Evolutionary conservation across 2,797 vertebrate species (phyloP).

Genomic region (Sebastes iracundus): DNA sequence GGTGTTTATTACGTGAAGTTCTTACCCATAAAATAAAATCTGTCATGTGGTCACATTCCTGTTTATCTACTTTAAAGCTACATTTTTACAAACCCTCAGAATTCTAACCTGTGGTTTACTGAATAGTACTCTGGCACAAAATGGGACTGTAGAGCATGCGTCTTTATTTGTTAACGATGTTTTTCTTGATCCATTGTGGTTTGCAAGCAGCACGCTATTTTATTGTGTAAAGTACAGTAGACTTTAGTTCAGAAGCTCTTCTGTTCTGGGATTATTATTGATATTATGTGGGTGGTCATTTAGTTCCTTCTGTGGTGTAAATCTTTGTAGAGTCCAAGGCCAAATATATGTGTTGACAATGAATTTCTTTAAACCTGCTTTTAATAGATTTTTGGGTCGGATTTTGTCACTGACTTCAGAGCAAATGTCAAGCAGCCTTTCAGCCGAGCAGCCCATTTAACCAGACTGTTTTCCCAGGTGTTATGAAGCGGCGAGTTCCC

Average conservation of each 20-base stretch:
- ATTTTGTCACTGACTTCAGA: constrained; percentile 4
- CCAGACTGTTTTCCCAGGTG: constrained; percentile 16
- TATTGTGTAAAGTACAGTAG: background rate
- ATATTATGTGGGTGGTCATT: background rate
- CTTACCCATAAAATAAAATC: background rate
- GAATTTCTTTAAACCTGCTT: background rate
- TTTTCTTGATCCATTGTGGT: background rate
- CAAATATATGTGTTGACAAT: background rate
- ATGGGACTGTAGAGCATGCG: background rate
- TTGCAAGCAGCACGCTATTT: background rate
- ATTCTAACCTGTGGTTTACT: background rate
- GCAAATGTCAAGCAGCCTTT: constrained; percentile 11
- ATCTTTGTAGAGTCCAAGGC: background rate
- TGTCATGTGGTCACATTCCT: background rate
- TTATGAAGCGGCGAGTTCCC: constrained; percentile 11
- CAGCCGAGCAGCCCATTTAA: background rate
- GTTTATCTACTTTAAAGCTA: background rate
- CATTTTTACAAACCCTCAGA: background rate
- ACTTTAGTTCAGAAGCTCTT: background rate
- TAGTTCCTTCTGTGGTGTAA: background rate
- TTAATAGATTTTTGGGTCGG: background rate
- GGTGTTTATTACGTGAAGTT: background rate
- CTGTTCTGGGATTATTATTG: background rate
- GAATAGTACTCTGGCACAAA: background rate
- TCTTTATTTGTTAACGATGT: background rate